Evolutionary conservation across 2,113 vertebrate species (phyloP).

Genomic region (Capreolus pygargus): DNA sequence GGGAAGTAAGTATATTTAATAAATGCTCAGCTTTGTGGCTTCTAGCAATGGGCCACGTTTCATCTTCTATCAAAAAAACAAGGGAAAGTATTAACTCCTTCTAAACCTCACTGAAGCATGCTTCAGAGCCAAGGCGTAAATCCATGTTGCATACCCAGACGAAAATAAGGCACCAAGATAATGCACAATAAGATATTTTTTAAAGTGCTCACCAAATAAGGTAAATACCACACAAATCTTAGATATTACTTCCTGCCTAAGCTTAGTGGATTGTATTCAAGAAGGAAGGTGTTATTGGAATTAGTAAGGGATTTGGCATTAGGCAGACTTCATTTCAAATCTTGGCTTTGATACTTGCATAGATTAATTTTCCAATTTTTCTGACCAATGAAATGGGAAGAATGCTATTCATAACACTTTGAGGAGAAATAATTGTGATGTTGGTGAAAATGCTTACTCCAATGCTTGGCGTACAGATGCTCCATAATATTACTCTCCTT

Average conservation of each 20-base stretch:
- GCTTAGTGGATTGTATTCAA: not conserved
- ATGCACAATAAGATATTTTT: not conserved
- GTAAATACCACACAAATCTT: not conserved
- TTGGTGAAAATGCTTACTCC: not conserved
- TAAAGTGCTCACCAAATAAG: not conserved
- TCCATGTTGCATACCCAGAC: not conserved
- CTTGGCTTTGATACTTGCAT: not conserved
- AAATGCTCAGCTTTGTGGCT: constrained; percentile 63
- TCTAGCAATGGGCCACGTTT: not conserved
- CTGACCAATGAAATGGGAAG: not conserved
- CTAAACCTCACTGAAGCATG: not conserved
- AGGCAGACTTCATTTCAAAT: not conserved
- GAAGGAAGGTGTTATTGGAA: not conserved
- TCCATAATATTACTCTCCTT: not conserved
- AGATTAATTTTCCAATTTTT: not conserved
- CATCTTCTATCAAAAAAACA: constrained; percentile 22
- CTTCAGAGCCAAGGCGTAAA: not conserved
- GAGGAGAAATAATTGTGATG: not conserved
- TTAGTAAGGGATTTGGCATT: not conserved
- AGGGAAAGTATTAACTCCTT: constrained; percentile 45
- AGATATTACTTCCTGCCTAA: not conserved
- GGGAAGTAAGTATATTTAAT: constrained; percentile 33
- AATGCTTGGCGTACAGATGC: not conserved
- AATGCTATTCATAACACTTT: not conserved
- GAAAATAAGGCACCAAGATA: not conserved